Base-by-base conservation (phyloP, 2,888 invertebrate genomes). In the Mechanitis messenoides region DNA sequence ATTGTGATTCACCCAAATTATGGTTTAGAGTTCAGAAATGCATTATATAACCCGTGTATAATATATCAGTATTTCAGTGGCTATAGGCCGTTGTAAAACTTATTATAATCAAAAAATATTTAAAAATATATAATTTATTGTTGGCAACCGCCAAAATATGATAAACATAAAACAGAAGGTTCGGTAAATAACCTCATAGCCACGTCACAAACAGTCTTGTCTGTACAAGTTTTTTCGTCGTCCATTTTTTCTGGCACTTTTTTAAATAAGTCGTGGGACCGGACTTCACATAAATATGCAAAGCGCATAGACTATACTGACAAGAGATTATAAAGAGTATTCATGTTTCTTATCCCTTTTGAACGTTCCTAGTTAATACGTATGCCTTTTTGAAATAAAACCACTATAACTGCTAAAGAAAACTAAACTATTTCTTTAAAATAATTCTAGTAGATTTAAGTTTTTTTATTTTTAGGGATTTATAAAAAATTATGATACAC, bases 221-320 rank as follows among this genome's bases (percentile, higher is more conserved):
- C 70, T 69, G 70, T 72, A 73, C 75, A 64, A 72, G 76, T 79
- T 80, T 80, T 76, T 77, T 73, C 70, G 70, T 71, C 72, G 72
- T 69, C 71, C 71, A 72, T 77, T 83, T 83, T 83, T 81, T 81
- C 74, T 78, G 69, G 65, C 72, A 68, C 69, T 77, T 78, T 75
- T 77, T 42, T 42, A 42, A 42, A 50, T 31, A 5, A 70, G 72
- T 73, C 78, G 78, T 79, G 76, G 68, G 79, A 81, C 75, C 76
- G 73, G 74, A 71, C 71, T 68, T 50, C 50, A 50, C 66, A 59
- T 79, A 76, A 78, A 82, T 80, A 81, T 83, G 81, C 82, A 79
- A 78, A 71, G 73, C 74, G 74, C 78, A 80, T 79, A 75, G 65
- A 66, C 65, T 47, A 50, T 50, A 57, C 35, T 50, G 20, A 57